phyloP scores from a whole-genome alignment of 2,113 vertebrate genomes.

The Pterocles orientalis region DNA sequence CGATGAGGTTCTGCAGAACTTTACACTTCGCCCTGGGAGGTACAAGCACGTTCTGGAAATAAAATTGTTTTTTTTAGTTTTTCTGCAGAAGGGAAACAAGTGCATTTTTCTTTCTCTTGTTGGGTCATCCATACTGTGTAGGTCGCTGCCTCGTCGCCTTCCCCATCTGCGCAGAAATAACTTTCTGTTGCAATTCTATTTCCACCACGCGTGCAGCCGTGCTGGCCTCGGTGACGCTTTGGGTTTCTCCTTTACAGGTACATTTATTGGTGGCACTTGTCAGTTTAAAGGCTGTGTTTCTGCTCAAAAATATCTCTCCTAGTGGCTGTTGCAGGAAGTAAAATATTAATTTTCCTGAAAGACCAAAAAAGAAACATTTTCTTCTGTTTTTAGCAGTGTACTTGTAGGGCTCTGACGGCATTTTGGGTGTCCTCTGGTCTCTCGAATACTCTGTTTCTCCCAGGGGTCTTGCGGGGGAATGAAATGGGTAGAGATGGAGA shows the following conservation, averaged over 20 bases:
- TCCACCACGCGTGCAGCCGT: accelerated
- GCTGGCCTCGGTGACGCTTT: not conserved
- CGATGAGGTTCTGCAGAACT: not conserved
- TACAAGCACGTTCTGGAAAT: not conserved
- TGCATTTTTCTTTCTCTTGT: accelerated
- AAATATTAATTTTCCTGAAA: not conserved
- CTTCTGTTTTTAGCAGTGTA: accelerated
- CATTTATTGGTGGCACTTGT: not conserved
- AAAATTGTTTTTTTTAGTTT: not conserved
- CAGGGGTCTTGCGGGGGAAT: not conserved
- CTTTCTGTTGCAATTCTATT: not conserved
- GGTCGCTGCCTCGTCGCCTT: not conserved
- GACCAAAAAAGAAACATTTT: not conserved
- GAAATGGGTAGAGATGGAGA: not conserved
- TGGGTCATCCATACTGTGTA: not conserved
- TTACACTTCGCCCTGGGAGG: not conserved
- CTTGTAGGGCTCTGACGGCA: not conserved
- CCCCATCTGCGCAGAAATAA: not conserved
- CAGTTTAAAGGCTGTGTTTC: not conserved
- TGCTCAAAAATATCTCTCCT: not conserved
- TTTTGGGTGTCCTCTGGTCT: not conserved
- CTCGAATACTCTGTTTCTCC: not conserved
- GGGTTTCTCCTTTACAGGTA: not conserved
- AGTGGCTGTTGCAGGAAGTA: accelerated
- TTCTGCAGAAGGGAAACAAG: accelerated